Conservation (phyloP, 2,797 vertebrate species). For the Lithobates sylvaticus region DNA sequence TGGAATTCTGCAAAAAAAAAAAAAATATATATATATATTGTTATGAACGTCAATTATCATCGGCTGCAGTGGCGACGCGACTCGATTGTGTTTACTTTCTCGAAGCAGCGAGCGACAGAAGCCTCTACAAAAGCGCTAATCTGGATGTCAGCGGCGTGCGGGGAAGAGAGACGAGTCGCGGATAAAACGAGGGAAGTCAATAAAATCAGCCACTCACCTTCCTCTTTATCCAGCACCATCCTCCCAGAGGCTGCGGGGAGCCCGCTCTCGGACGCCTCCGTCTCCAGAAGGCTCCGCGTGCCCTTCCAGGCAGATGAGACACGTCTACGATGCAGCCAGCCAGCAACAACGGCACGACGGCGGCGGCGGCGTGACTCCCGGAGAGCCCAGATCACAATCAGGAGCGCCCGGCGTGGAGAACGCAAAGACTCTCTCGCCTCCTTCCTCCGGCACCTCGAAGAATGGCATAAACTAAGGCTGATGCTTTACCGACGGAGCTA, state of each 20-base stretch:
- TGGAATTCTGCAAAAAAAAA: too few relatives aligned
- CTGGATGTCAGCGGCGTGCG: too few relatives aligned
- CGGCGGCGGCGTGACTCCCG: constrained; percentile 67
- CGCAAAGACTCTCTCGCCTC: constrained; percentile 63
- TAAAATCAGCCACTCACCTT: constrained; percentile 83
- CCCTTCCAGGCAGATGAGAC: background rate
- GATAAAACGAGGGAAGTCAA: background rate
- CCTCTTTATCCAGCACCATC: constrained; percentile 96
- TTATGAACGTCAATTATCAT: too few relatives aligned
- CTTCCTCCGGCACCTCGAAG: constrained; percentile 69
- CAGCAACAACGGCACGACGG: constrained; percentile 65
- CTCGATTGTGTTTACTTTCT: constrained; percentile 13
- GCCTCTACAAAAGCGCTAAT: background rate
- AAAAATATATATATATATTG: too few relatives aligned
- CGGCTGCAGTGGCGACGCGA: background rate
- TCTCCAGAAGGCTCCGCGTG: constrained; percentile 67
- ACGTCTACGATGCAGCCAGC: constrained; percentile 59
- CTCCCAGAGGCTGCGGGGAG: constrained; percentile 86
- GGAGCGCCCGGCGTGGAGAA: constrained; percentile 38
- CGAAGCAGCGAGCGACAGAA: background rate
- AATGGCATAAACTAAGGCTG: constrained; percentile 46
- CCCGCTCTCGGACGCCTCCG: constrained; percentile 87
- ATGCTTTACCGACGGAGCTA: too few relatives aligned
- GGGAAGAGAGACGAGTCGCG: background rate
- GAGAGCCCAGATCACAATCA: constrained; percentile 51